These are phyloP conservation scores for Gouania willdenowi DNA, from an alignment of 2,797 vertebrate genomes.

Conservation along the genomic window DNA sequence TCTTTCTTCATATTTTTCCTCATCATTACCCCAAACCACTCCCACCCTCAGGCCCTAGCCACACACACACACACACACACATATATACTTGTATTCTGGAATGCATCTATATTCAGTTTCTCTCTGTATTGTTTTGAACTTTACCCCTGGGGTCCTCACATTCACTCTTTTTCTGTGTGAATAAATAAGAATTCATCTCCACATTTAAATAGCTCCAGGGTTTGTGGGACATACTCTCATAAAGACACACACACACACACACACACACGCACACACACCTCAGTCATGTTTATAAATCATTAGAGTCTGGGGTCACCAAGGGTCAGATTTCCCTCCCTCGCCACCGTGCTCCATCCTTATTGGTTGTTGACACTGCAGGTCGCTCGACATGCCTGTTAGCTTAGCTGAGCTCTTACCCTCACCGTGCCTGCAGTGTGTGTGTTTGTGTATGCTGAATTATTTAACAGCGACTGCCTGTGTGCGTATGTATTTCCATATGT, in stretches of 20 bases:
- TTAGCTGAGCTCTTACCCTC: constrained; percentile 54
- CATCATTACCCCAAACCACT: too few species aligned
- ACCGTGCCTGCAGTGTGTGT: constrained; percentile 63
- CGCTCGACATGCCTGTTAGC: constrained; percentile 57
- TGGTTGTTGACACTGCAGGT: constrained; percentile 63
- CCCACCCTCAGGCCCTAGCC: too few species aligned
- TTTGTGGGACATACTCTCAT: constrained; percentile 9
- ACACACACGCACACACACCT: constrained; percentile 23
- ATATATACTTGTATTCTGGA: too few species aligned
- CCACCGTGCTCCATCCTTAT: constrained; percentile 55
- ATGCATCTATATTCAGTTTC: constrained; percentile 16
- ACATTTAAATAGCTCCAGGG: constrained; percentile 65
- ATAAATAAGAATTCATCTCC: constrained; percentile 71
- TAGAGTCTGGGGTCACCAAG: constrained; percentile 58
- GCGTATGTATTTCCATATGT: constrained; percentile 53
- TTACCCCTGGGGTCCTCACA: constrained; percentile 56
- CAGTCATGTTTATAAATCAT: constrained; percentile 68
- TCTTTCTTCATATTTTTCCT: constrained; percentile 5
- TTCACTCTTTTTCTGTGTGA: constrained; percentile 58
- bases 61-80: too few species aligned
- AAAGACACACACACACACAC: constrained; percentile 9
- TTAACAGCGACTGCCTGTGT: constrained; percentile 52
- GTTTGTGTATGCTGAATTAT: constrained; percentile 68
- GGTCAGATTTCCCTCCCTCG: constrained; percentile 57
- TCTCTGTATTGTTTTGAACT: constrained; percentile 62